These are phyloP conservation scores for Zeuzera pyrina DNA, from an alignment of 2,888 invertebrate species.

Conservation along the genomic window DNA sequence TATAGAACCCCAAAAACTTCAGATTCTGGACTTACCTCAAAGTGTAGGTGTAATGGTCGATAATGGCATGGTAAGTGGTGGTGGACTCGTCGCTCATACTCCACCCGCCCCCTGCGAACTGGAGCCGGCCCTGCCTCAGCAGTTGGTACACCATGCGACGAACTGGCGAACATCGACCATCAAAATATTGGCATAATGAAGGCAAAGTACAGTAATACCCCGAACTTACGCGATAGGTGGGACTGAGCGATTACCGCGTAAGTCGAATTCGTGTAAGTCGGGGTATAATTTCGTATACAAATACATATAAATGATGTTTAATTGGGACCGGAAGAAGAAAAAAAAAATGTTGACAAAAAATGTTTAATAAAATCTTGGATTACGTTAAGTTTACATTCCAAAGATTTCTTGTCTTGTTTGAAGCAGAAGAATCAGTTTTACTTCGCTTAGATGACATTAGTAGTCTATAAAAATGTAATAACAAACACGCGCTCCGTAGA, in stretches of 20 bases:
- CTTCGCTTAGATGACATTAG: no score
- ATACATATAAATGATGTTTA: not conserved
- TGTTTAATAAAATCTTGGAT: no score
- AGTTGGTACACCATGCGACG: constrained; percentile 74
- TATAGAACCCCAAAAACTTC: not conserved
- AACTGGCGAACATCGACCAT: constrained; percentile 25
- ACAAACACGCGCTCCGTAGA: no score
- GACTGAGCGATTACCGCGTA: no score
- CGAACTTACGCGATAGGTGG: not conserved
- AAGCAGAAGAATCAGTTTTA: no score
- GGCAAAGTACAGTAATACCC: not conserved
- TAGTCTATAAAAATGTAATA: no score
- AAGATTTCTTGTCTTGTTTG: no score
- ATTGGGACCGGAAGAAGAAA: no score
- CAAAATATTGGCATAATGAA: not conserved
- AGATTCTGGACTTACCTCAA: constrained; percentile 52
- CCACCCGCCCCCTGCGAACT: constrained; percentile 83
- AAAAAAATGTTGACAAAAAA: not conserved
- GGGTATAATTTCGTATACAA: not conserved
- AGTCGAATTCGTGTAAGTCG: no score
- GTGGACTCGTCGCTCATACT: constrained; percentile 84
- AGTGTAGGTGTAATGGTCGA: constrained; percentile 81
- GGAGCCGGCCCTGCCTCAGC: constrained; percentile 80
- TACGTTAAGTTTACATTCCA: no score
- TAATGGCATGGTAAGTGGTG: constrained; percentile 78